These are phyloP conservation scores for Athripsodes cinereus DNA, from an alignment of 2,888 invertebrate species.

Conservation along the genomic window DNA sequence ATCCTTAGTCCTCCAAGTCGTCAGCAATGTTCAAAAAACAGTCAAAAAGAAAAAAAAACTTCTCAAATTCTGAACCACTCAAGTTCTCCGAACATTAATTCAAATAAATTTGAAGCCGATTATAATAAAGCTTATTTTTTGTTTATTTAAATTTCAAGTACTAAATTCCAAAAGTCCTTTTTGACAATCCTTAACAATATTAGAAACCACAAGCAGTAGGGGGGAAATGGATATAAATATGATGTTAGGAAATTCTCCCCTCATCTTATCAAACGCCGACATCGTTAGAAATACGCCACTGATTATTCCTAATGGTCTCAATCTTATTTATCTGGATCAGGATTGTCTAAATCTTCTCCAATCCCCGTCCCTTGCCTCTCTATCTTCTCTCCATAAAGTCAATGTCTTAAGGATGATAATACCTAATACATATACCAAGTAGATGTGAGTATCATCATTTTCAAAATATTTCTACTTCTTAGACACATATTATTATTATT, in stretches of 20 bases:
- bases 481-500: neutral
- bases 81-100: no score
- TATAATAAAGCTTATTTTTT: no score
- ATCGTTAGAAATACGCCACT: constrained; percentile 6
- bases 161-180: neutral
- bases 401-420: neutral
- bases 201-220: neutral
- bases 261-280: constrained; percentile 6
- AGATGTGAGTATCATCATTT: no score
- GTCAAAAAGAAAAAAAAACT: no score
- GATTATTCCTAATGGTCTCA: constrained; percentile 6
- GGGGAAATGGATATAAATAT: neutral
- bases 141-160: no score
- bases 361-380: neutral
- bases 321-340: constrained; percentile 6
- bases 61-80: no score
- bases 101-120: no score
- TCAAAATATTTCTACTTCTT: neutral
- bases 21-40: no score
- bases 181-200: neutral
- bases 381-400: neutral
- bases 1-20: no score
- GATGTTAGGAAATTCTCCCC: constrained; percentile 2
- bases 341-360: neutral
- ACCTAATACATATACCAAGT: no score